Conservation (phyloP, 2,113 vertebrate genomes). For the Syngnathoides biaculeatus region DNA sequence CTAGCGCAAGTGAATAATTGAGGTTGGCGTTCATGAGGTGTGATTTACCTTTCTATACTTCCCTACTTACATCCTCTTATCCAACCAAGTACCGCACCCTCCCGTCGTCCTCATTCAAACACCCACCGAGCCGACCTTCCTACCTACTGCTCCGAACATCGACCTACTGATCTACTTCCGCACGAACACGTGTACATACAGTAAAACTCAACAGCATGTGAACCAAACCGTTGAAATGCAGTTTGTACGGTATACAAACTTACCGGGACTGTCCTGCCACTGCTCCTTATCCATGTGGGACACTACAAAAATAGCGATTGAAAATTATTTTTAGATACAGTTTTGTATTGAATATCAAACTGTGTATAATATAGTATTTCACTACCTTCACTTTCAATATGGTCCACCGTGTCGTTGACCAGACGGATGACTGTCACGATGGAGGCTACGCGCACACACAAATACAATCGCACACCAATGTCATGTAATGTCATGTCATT, state of each 20-base stretch:
- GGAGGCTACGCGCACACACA: slow-evolving; percentile 49
- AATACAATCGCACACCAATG: not conserved
- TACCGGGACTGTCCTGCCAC: slow-evolving; percentile 54
- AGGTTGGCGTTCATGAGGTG: not conserved
- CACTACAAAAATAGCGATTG: slow-evolving; percentile 53
- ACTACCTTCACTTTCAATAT: slow-evolving; percentile 68
- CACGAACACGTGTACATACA: too few species aligned
- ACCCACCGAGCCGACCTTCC: too few species aligned
- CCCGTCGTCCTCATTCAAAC: too few species aligned
- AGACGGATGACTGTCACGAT: slow-evolving; percentile 70
- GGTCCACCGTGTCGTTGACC: slow-evolving; percentile 64
- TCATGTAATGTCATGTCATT: too few species aligned
- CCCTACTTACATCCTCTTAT: too few species aligned
- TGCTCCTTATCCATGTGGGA: slow-evolving; percentile 65
- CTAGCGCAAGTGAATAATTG: not conserved
- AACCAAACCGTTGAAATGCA: not conserved
- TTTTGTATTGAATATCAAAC: too few species aligned
- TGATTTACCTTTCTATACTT: not conserved
- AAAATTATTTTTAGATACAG: slow-evolving; percentile 15
- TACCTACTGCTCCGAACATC: too few species aligned
- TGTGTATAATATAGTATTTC: not conserved
- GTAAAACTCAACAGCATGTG: not conserved
- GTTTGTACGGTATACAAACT: slow-evolving; percentile 34
- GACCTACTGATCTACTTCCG: too few species aligned
- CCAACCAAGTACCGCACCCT: too few species aligned